Evolutionary conservation across 2,888 invertebrate species (phyloP), one percentile per base, ranked within the genome.

Genomic region (Morpho helenor): DNA sequence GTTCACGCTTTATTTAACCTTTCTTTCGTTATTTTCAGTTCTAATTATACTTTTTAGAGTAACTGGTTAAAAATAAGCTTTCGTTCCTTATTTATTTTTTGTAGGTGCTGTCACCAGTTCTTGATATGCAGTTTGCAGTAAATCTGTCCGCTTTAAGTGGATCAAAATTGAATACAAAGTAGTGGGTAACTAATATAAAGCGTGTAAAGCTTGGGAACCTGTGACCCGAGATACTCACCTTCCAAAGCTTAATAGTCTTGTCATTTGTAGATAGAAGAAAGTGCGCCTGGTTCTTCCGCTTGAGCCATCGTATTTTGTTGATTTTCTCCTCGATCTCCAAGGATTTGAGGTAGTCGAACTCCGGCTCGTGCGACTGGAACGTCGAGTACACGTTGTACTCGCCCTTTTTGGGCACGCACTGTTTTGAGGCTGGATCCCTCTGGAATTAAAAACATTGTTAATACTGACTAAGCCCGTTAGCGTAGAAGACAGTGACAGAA

Each of bases 291-390:
- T 99, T 99, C 92, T 98, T 98, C 80, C 98, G 93, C 85, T 96
- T 96, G 69, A 99, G 92, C 99, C 99, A 99, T 87, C 98, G 92
- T 69, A 99, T 99, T 93, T 99, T 99, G 91, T 99, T 99, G 79
- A 99, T 99, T 92, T 99, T 99, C 92, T 99, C 99, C 91, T 99
- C 99, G 76, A 99, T 99, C 92, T 99, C 99, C 87, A 99, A 92
- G 73, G 99, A 99, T 91, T 99, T 99, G 82, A 99, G 94, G 92
- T 99, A 99, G 91, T 99, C 99, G 90, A 99, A 99, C 91, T 99
- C 99, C 16, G 99, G 99, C 88, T 99, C 99, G 87, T 99, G 99
- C 75, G 99, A 99, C 91, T 99, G 99, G 93, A 99, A 99, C 76
- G 99, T 99, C 75, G 98, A 98, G 92, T 99, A 99, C 70, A 99